phyloP scores from a whole-genome alignment of 2,888 invertebrate species.

The Fabriciana adippe region DNA sequence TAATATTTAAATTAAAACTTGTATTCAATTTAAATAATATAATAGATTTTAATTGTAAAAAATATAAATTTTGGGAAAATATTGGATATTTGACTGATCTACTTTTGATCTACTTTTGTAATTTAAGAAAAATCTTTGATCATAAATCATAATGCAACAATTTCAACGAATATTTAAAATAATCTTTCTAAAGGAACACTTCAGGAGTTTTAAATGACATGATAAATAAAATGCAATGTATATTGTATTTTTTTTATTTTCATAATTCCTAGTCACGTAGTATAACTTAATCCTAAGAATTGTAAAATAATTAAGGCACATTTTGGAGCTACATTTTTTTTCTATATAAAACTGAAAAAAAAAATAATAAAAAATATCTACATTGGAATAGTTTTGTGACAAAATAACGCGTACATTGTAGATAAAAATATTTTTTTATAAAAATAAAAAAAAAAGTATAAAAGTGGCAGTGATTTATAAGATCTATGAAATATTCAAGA shows the following conservation, averaged over 20 bases:
- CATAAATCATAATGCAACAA: too few relatives aligned
- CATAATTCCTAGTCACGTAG: constrained; percentile 48
- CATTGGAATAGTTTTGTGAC: constrained; percentile 3
- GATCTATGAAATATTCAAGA: constrained; percentile 3
- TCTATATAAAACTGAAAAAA: constrained; percentile 32
- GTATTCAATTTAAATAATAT: too few relatives aligned
- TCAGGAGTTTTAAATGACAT: neutral
- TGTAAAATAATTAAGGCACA: constrained; percentile 66
- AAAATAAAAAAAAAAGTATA: constrained; percentile 21
- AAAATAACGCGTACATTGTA: constrained; percentile 1
- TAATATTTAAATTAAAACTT: too few relatives aligned
- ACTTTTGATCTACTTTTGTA: too few relatives aligned
- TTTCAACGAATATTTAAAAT: too few relatives aligned
- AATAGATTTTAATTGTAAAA: too few relatives aligned
- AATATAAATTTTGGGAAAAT: too few relatives aligned
- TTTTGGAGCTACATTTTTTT: constrained; percentile 49
- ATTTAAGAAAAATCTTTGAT: too few relatives aligned
- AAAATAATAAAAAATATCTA: constrained; percentile 9
- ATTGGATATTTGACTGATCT: too few relatives aligned
- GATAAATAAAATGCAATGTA: constrained; percentile 30
- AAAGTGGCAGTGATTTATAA: constrained; percentile 30
- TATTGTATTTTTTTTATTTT: constrained; percentile 44
- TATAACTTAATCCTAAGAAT: constrained; percentile 50
- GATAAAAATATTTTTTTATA: constrained; percentile 6
- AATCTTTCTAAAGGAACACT: too few relatives aligned